Evolutionary conservation across 2,113 vertebrate species (phyloP).

Genomic region (Nesogale talazaci): DNA sequence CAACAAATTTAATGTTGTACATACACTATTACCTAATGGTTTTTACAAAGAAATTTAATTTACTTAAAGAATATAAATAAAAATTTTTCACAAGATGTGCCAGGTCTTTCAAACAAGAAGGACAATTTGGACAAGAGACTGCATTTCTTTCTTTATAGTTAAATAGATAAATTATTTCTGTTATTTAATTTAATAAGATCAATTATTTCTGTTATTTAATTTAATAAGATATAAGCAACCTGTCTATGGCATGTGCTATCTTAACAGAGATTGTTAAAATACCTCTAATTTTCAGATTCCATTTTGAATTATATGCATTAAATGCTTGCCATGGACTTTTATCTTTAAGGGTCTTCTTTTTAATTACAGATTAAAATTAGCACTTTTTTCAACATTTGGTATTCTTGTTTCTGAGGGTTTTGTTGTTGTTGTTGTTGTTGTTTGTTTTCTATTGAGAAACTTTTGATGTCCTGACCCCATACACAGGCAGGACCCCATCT

Average conservation of each 20-base stretch:
- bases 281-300: slow-evolving; percentile 9
- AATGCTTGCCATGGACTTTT: not conserved
- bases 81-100: too few relatives aligned
- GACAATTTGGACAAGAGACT: too few relatives aligned
- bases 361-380: not conserved
- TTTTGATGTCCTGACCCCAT: not conserved
- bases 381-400: not conserved
- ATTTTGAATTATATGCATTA: not conserved
- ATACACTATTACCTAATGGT: not conserved
- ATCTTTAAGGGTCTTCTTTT: not conserved
- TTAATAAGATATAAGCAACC: too few relatives aligned
- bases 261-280: slow-evolving; percentile 29
- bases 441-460: not conserved
- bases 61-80: not conserved
- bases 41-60: slow-evolving; percentile 41
- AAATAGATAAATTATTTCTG: too few relatives aligned
- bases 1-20: not conserved
- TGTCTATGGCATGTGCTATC: too few relatives aligned
- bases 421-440: not conserved
- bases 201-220: not conserved
- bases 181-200: not conserved
- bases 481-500: not conserved
- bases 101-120: too few relatives aligned
- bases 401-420: not conserved
- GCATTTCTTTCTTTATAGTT: too few relatives aligned